A percentile compares a stretch with the other conserved stretches of the same genome.
Evolutionary conservation across 2,888 invertebrate species (phyloP).

Genomic region (Lagria hirta): DNA sequence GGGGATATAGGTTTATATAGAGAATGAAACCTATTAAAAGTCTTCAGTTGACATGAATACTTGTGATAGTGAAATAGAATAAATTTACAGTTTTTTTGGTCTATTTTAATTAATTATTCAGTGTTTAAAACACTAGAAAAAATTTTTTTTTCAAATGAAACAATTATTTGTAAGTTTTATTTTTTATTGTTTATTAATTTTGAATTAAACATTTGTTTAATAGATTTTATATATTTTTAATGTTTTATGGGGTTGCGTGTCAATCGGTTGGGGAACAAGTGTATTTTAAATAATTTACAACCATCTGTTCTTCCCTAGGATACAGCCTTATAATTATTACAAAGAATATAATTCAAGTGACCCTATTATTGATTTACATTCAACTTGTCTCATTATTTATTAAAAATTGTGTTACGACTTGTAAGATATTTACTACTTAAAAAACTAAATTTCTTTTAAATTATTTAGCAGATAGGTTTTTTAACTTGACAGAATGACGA

Average conservation of each 20-base stretch:
- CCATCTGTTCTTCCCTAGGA: conserved; percentile 35
- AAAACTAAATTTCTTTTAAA: too few relatives aligned
- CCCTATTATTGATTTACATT: conserved; percentile 19
- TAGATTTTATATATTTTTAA: too few relatives aligned
- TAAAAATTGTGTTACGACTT: too few relatives aligned
- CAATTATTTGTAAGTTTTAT: neutral
- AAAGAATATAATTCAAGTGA: conserved; percentile 18
- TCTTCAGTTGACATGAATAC: conserved; percentile 11
- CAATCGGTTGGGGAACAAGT: conserved; percentile 11
- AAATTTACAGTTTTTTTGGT: conserved; percentile 4
- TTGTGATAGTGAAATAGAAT: conserved; percentile 8
- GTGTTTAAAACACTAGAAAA: neutral
- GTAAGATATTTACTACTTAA: too few relatives aligned
- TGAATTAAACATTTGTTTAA: too few relatives aligned
- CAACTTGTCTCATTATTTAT: conserved; percentile 17
- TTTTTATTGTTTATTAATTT: neutral
- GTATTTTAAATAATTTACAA: conserved; percentile 28
- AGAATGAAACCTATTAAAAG: conserved; percentile 48
- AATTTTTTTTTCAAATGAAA: neutral
- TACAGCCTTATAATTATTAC: conserved; percentile 32
- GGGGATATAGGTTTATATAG: conserved; percentile 47
- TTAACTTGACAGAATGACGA: too few relatives aligned
- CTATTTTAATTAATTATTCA: conserved; percentile 3
- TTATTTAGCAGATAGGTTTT: too few relatives aligned
- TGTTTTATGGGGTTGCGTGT: conserved; percentile 19